Base-by-base conservation (phyloP, 1,140 invertebrate species). In the Micrasema longulum region DNA sequence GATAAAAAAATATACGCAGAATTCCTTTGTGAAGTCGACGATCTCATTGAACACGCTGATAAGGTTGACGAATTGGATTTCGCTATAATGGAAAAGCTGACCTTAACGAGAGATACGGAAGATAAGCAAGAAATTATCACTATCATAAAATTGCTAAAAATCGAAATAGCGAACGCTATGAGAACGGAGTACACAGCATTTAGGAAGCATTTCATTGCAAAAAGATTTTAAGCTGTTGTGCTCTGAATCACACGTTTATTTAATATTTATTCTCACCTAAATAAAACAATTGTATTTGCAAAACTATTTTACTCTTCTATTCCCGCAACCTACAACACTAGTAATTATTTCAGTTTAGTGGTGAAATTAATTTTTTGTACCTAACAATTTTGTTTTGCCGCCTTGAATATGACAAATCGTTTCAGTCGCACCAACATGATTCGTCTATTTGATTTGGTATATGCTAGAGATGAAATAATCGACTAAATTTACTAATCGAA, bases 61-160 rank as follows among this genome's bases (percentile, higher is more conserved):
- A 78, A 77, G 38, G 80, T 84, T 65, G 81, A 84, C 50, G 82
- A 84, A 52, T 67, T 84, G 10, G 83, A 84, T 76, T 82, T 82
- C 47, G 80, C 80, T 10, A 77, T 79, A 36, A 81, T 85, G 78
- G 81, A 84, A 75, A 79, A 77, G 69, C 22, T 85, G 22, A 78
- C 77, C 5, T 78, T 76, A 10, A 79, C 81, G 6, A 77, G 78
- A 4, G 80, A 81, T 55, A 78, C 78, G 0, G 80, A 80, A 72
- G 79, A 80, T 63, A 81, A 78, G 71, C 80, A 83, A 36, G 78
- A 81, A 72, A 81, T 84, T 60, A 67, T 71, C 3, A 79, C 82
- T 55, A 77, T 76, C 64, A 75, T 85, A 7, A 82, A 81, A 73
- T 55, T 79, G 31, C 76, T 85, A 48, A 83, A 82, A 79, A 47